phyloP scores from a whole-genome alignment of 2,797 vertebrate species.

The Scleropages formosus region DNA sequence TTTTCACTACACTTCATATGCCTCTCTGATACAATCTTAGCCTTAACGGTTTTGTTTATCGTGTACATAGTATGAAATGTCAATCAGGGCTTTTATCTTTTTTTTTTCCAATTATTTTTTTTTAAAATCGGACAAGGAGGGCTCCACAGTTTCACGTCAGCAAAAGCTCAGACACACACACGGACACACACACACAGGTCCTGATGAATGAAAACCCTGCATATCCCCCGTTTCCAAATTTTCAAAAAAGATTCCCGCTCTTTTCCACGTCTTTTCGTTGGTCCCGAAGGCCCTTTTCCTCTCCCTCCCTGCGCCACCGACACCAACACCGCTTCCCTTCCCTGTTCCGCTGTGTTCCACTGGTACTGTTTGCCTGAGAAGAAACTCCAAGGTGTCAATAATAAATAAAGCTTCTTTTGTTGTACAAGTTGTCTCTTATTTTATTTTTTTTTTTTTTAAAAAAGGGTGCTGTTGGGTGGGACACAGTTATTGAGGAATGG shows the following conservation, averaged over 20 bases:
- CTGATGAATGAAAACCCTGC: slow-evolving; percentile 60
- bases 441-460: slow-evolving; percentile 38
- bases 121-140: slow-evolving; percentile 47
- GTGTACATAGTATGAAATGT: slow-evolving; percentile 52
- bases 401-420: slow-evolving; percentile 69
- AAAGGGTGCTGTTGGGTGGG: not conserved
- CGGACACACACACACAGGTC: slow-evolving; percentile 28
- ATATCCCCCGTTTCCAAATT: slow-evolving; percentile 54
- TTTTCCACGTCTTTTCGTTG: slow-evolving; percentile 23
- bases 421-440: slow-evolving; percentile 54
- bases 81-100: slow-evolving; percentile 50
- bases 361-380: slow-evolving; percentile 49
- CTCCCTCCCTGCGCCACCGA: slow-evolving; percentile 40
- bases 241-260: slow-evolving; percentile 40
- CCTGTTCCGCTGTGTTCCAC: slow-evolving; percentile 57
- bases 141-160: slow-evolving; percentile 50
- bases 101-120: slow-evolving; percentile 57
- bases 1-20: slow-evolving; percentile 66
- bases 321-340: slow-evolving; percentile 55
- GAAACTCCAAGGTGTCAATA: slow-evolving; percentile 64
- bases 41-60: slow-evolving; percentile 68
- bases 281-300: slow-evolving; percentile 49
- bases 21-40: slow-evolving; percentile 67
- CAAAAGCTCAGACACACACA: slow-evolving; percentile 31
- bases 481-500: slow-evolving; percentile 5